Evolutionary conservation across 1,140 invertebrate genomes (phyloP).

Genomic region (Trichonephila clavipes): DNA sequence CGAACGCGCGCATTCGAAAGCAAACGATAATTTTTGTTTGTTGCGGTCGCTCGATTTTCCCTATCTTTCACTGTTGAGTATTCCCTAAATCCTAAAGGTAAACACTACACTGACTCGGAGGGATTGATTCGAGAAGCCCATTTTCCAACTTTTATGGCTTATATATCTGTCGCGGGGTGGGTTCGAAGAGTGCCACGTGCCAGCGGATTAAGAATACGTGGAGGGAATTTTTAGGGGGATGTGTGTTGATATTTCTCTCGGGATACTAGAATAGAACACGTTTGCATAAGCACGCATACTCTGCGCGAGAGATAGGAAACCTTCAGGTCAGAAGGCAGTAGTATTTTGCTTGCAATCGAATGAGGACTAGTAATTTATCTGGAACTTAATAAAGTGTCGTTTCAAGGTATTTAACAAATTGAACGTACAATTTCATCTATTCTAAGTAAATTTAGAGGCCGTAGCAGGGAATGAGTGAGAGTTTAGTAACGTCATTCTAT

Average conservation of each 20-base stretch:
- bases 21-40: slow-evolving; percentile 32
- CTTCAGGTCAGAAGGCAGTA: too few relatives aligned
- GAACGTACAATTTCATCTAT: too few relatives aligned
- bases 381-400: too few relatives aligned
- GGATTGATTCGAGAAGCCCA: neutral
- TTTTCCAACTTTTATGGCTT: neutral
- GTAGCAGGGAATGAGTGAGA: too few relatives aligned
- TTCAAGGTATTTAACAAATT: too few relatives aligned
- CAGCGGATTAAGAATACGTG: neutral
- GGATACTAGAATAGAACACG: neutral
- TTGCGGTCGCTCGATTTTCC: neutral
- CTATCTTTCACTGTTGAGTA: neutral
- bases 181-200: neutral
- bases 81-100: slow-evolving; percentile 16
- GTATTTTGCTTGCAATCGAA: too few relatives aligned
- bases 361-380: too few relatives aligned
- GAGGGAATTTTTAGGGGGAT: neutral
- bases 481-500: too few relatives aligned
- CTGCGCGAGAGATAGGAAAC: too few relatives aligned
- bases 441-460: too few relatives aligned
- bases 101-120: neutral
- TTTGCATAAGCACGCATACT: too few relatives aligned
- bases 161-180: neutral
- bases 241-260: neutral
- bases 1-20: neutral